Conservation (phyloP, 1,140 invertebrate species). For the Camponotus pennsylvanicus region DNA sequence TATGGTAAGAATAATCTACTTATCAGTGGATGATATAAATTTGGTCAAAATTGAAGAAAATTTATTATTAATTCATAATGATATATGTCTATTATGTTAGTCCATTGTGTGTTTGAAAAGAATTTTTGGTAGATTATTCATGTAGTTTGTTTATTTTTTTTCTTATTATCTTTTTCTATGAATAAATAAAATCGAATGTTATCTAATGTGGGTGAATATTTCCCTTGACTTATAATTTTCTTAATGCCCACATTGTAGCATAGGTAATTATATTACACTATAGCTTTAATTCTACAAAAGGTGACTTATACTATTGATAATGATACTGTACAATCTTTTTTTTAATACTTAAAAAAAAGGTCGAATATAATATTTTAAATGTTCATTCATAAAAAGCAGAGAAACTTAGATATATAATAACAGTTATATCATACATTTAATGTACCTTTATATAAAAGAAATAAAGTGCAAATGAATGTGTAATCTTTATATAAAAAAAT, state of each 20-base stretch:
- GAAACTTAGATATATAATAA: slow-evolving; percentile 70
- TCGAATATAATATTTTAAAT: slow-evolving; percentile 79
- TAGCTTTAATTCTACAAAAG: slow-evolving; percentile 65
- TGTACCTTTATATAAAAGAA: slow-evolving; percentile 73
- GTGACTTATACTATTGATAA: slow-evolving; percentile 66
- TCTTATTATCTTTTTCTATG: slow-evolving; percentile 30
- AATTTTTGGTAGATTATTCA: slow-evolving; percentile 57
- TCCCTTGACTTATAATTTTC: slow-evolving; percentile 57
- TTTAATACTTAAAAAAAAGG: slow-evolving; percentile 78
- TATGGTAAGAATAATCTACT: slow-evolving; percentile 67
- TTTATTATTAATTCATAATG: slow-evolving; percentile 24
- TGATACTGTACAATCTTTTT: slow-evolving; percentile 78
- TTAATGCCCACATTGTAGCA: slow-evolving; percentile 54
- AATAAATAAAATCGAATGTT: slow-evolving; percentile 19
- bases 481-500: slow-evolving; percentile 42
- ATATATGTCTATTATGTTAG: slow-evolving; percentile 53
- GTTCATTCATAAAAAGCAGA: slow-evolving; percentile 78
- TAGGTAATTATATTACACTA: slow-evolving; percentile 67
- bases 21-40: slow-evolving; percentile 59
- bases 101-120: slow-evolving; percentile 58
- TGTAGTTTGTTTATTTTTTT: slow-evolving; percentile 66
- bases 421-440: slow-evolving; percentile 71
- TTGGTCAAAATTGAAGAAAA: too few relatives aligned
- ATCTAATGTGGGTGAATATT: slow-evolving; percentile 41
- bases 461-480: slow-evolving; percentile 67